Evolutionary conservation across 35 echinoderm and acorn worm genomes (phyloP), one percentile per base, ranked within the genome.

Genomic region (Hemicentrotus pulcherrimus): DNA sequence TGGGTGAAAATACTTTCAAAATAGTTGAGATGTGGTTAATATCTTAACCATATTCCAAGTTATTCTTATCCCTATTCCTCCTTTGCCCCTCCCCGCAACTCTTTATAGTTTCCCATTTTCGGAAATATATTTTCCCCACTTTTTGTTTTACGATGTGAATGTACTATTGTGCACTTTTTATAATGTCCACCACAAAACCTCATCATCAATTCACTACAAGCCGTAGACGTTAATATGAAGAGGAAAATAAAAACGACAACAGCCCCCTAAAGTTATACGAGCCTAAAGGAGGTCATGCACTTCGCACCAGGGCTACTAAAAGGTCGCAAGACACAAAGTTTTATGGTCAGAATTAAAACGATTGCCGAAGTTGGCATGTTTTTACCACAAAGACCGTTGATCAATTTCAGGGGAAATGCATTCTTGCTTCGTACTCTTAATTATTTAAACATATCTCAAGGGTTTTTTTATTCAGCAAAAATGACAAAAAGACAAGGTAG

Each of bases 121-220:
- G 19, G 65, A 78, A 78, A 28, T 78, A 78, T n/a, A 78, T 78
- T 78, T 55, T n/a, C 65, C 0, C 65, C 28, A n/a, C 65, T 78
- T 78, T 71, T 78, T 78, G 65, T 47, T 47, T 90, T 47, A 90
- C 88, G 88, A 90, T 90, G 88, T 90, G 88, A 90, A 90, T 90
- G 88, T 32, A 90, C 88, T 90, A 90, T 90, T 90, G 88, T 90
- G 88, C 46, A 90, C 88, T 90, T 41, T 90, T 90, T 31, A 47
- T 32, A 41, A 90, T 47, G 32, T 78, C 65, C 65, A 78, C 65
- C 65, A 78, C 65, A 78, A 78, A 78, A 78, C 65, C 65, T 78
- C 65, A 78, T 78, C 65, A 28, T 78, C 65, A 78, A 78, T 78
- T 78, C 65, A 78, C 65, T 78, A 18, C 65, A 78, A 28, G 65